A percentile compares a stretch with the other conserved stretches of the same genome.
These are phyloP conservation scores for Sphenopsis melanotis DNA, from an alignment of 2,797 vertebrate species.

Conservation along the genomic window DNA sequence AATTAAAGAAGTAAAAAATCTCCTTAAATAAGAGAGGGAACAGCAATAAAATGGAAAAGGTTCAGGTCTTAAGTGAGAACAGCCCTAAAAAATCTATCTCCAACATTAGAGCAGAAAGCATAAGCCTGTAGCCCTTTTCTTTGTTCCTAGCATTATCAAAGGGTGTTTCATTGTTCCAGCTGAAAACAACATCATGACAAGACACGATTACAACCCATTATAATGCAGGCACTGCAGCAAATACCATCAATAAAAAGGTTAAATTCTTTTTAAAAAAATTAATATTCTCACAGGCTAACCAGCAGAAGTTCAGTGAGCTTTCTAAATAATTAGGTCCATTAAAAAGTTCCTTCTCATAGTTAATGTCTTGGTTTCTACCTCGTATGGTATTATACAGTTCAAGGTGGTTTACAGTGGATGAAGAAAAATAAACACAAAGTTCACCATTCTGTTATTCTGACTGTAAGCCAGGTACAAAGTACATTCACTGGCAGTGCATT, in stretches of 20 bases:
- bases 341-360: not conserved
- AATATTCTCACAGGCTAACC: not conserved
- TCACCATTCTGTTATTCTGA: not conserved
- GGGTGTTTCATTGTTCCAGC: not conserved
- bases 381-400: not conserved
- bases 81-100: not conserved
- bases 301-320: not conserved
- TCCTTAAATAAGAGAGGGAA: not conserved
- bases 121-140: not conserved
- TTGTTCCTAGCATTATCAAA: not conserved
- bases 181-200: not conserved
- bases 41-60: not conserved
- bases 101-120: not conserved
- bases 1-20: not conserved
- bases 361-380: not conserved
- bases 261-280: not conserved
- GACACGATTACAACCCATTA: not conserved
- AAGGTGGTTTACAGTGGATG: not conserved
- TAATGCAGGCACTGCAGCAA: not conserved
- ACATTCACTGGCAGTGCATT: not conserved
- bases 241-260: not conserved
- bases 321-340: not conserved
- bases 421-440: not conserved
- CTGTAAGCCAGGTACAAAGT: not conserved
- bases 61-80: not conserved